Base-by-base conservation (phyloP, 1,140 invertebrate genomes). In the Episyrphus balteatus region DNA sequence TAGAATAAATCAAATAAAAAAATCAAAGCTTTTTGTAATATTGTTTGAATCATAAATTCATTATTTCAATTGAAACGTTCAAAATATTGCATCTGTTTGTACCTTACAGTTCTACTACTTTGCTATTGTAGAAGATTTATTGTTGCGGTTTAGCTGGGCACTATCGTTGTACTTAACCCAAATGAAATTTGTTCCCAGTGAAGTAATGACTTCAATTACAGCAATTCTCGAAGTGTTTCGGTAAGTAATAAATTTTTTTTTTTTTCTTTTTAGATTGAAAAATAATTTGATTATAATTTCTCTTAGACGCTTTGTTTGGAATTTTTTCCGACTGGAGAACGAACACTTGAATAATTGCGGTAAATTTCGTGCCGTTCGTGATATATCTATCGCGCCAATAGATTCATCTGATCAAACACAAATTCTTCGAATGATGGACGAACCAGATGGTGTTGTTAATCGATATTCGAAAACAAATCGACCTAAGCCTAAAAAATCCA, bases 311-410 rank as follows among this genome's bases (percentile, higher is more conserved):
- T 99, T 99, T 73, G 83, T 99, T 33, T 99, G 97, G 97, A 99
- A 99, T 71, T 99, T 95, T 69, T 98, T 99, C 75, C 94, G 97
- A 1, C 69, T 99, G 52, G 97, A 99, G 73, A 99, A 99, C 73
- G 97, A 99, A 63, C 97, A 99, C 78, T 74, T 99, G 7, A 99
- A 99, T 72, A 99, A 99, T 73, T 99, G 95, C 74, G 96, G 96
- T 71, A 93, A 98, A 75, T 99, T 99, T 74, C 76, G 96, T 63
- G 96, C 96, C 5, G 96, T 99, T 0, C 72, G 97, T 17, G 96
- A 99, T 68, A 99, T 99, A 50, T 97, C 92, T 0, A 92, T 99
- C 18, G 93, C 92, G 10, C 96, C 96, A 0, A 81, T 98, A 17
- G 91, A 96, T 70, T 87, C 88, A 44, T 92, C 86, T 5, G 90